Evolutionary conservation across 2,113 vertebrate species (phyloP).

Genomic region (Recurvirostra avosetta): DNA sequence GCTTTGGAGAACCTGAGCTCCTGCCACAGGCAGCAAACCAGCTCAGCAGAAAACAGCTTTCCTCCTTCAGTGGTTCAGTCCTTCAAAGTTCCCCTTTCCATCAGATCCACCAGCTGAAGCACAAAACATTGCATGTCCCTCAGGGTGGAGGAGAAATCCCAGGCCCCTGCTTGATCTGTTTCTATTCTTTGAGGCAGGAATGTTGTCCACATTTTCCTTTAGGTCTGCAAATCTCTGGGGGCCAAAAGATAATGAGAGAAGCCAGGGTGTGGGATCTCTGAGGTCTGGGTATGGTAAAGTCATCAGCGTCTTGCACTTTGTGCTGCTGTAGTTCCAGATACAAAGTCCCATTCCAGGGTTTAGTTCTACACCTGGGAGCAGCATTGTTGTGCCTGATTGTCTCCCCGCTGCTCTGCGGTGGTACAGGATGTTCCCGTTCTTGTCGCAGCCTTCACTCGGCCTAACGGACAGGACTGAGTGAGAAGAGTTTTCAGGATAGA

Average conservation of each 20-base stretch:
- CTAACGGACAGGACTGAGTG: neutral
- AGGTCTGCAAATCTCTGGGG: neutral
- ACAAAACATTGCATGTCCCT: neutral
- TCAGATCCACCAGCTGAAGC: neutral
- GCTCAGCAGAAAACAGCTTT: neutral
- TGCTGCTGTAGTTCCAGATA: neutral
- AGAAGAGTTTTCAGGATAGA: neutral
- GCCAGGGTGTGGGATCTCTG: conserved; percentile 8
- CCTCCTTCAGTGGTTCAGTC: neutral
- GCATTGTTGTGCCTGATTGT: neutral
- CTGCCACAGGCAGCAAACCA: neutral
- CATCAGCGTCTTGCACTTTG: neutral
- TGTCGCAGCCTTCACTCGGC: neutral
- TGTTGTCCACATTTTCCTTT: neutral
- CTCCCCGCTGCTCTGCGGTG: neutral
- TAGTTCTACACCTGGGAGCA: neutral
- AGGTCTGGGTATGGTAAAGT: neutral
- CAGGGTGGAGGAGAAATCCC: neutral
- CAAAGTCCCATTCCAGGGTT: neutral
- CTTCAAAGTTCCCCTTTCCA: neutral
- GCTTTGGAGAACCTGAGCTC: neutral
- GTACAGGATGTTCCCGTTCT: conserved; percentile 13
- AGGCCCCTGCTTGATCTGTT: neutral
- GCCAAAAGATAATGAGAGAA: neutral
- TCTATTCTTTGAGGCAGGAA: neutral